Evolutionary conservation across 1,140 invertebrate species (phyloP).

Genomic region (Pseudobourletiella spinata): DNA sequence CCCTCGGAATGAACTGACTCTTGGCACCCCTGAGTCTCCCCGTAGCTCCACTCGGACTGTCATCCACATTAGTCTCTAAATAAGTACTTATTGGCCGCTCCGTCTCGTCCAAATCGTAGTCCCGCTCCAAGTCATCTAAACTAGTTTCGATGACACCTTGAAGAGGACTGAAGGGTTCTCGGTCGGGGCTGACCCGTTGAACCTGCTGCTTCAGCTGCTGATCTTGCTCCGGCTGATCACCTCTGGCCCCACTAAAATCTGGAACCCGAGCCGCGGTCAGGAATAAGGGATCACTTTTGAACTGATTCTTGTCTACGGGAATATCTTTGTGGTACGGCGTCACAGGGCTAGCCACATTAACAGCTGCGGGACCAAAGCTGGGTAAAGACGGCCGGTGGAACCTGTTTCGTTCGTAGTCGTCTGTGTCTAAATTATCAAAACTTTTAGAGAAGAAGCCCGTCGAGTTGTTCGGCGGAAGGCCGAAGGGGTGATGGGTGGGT

Average conservation of each 20-base stretch:
- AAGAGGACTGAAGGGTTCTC: not conserved
- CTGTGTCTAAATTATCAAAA: slow-evolving; percentile 19
- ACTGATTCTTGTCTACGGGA: not conserved
- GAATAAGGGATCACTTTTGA: slow-evolving; percentile 3
- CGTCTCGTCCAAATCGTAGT: slow-evolving; percentile 35
- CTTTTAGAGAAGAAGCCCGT: slow-evolving; percentile 14
- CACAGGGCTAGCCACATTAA: not conserved
- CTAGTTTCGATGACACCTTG: slow-evolving; percentile 30
- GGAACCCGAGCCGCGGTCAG: not conserved
- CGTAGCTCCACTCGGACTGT: not conserved
- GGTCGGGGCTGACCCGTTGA: not conserved
- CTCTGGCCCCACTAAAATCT: too few species aligned
- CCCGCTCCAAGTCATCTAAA: slow-evolving; percentile 35
- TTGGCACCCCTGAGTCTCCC: slow-evolving; percentile 20
- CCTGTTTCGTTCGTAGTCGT: not conserved
- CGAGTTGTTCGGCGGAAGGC: not conserved
- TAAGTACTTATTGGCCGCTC: slow-evolving; percentile 30
- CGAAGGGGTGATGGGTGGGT: slow-evolving; percentile 14
- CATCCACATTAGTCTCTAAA: slow-evolving; percentile 33
- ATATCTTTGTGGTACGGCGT: slow-evolving; percentile 1
- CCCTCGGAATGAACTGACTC: slow-evolving; percentile 32
- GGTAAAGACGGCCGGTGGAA: slow-evolving; percentile 16
- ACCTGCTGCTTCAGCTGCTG: not conserved
- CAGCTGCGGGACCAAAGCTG: not conserved
- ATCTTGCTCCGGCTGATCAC: slow-evolving; percentile 10